Conservation (phyloP, 2,888 invertebrate species). For the Eilema griseolum region DNA sequence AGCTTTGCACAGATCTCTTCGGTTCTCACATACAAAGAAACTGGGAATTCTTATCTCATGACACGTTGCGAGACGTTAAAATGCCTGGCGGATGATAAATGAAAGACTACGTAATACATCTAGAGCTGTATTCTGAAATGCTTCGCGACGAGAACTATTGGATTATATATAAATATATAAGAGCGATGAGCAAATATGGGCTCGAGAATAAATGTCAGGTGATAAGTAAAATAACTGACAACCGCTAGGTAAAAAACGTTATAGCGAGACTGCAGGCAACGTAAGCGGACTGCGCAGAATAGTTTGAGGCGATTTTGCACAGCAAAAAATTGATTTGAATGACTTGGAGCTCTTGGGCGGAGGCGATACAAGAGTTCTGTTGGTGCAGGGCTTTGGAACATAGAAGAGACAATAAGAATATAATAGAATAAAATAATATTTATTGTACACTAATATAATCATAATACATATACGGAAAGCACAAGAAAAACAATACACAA, state of each 20-base stretch:
- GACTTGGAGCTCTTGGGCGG: no score
- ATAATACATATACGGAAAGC: no score
- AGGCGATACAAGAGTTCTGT: no score
- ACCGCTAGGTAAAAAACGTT: neutral
- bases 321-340: no score
- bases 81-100: slow-evolving; percentile 66
- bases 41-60: slow-evolving; percentile 55
- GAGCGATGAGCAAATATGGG: neutral
- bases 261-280: no score
- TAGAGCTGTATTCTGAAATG: slow-evolving; percentile 46
- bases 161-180: neutral
- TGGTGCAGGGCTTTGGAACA: no score
- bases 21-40: slow-evolving; percentile 40
- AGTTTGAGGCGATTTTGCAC: no score
- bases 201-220: neutral
- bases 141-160: slow-evolving; percentile 26
- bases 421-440: no score
- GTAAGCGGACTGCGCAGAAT: no score
- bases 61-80: slow-evolving; percentile 61
- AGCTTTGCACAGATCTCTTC: slow-evolving; percentile 37
- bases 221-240: neutral
- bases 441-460: no score
- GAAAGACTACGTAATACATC: slow-evolving; percentile 67
- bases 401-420: no score
- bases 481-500: no score